Conservation (phyloP, 2,888 invertebrate genomes). For the Tribolium freemani region DNA sequence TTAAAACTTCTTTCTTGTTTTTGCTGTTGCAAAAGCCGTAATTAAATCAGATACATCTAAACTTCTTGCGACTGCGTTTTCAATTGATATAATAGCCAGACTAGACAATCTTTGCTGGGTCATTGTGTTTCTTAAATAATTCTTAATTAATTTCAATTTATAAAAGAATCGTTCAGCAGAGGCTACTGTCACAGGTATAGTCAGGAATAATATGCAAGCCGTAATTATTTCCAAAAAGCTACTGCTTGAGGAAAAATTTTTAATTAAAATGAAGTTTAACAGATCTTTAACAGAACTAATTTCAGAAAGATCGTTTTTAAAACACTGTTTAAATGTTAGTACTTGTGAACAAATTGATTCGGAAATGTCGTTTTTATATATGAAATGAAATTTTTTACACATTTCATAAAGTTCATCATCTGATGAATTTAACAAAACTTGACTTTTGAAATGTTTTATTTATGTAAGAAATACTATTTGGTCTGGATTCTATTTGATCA, state of each 20-base stretch:
- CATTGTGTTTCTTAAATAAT: neutral
- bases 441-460: neutral
- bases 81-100: neutral
- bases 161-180: neutral
- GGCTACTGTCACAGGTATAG: neutral
- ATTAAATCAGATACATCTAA: neutral
- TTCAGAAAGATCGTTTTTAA: neutral
- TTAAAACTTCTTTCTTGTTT: neutral
- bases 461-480: neutral
- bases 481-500: neutral
- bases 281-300: neutral
- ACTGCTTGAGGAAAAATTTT: neutral
- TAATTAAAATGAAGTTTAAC: neutral
- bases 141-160: neutral
- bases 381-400: neutral
- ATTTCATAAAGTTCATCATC: neutral
- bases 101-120: neutral
- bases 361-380: neutral
- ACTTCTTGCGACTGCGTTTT: neutral
- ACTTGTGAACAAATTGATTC: conserved; percentile 1
- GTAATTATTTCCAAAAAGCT: no score
- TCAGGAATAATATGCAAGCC: neutral
- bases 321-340: neutral
- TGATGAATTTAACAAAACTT: neutral
- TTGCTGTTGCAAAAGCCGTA: neutral